Evolutionary conservation across 2,113 vertebrate species (phyloP).

Genomic region (Tachycineta bicolor): DNA sequence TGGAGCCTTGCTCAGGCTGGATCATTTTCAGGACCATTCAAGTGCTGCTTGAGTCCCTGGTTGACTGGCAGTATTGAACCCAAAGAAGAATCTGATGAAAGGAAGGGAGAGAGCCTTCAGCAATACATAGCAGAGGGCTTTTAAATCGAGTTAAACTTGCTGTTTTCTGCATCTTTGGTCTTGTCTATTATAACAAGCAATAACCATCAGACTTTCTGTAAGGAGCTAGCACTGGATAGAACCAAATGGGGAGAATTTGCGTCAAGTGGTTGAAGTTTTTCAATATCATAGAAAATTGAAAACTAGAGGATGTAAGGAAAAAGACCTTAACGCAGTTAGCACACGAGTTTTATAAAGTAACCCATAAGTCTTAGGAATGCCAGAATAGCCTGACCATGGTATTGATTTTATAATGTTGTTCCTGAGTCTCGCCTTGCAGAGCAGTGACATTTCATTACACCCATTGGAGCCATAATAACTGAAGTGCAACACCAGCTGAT

Average conservation of each 20-base stretch:
- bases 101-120: neutral
- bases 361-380: slow-evolving; percentile 2
- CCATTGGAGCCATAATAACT: slow-evolving; percentile 74
- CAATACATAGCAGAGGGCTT: neutral
- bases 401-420: slow-evolving; percentile 68
- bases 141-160: neutral
- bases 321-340: neutral
- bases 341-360: neutral
- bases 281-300: neutral
- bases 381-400: slow-evolving; percentile 1
- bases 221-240: neutral
- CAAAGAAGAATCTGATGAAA: neutral
- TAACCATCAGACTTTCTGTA: neutral
- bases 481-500: slow-evolving; percentile 57
- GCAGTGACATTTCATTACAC: slow-evolving; percentile 79
- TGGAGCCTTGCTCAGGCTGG: neutral
- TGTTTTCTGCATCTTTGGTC: neutral
- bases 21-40: neutral
- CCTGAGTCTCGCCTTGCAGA: slow-evolving; percentile 59
- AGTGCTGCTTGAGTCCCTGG: neutral
- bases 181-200: neutral
- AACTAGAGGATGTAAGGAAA: neutral
- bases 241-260: neutral
- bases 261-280: neutral
- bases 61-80: neutral